Conservation (phyloP, 2,113 vertebrate species). For the Larimichthys crocea region DNA sequence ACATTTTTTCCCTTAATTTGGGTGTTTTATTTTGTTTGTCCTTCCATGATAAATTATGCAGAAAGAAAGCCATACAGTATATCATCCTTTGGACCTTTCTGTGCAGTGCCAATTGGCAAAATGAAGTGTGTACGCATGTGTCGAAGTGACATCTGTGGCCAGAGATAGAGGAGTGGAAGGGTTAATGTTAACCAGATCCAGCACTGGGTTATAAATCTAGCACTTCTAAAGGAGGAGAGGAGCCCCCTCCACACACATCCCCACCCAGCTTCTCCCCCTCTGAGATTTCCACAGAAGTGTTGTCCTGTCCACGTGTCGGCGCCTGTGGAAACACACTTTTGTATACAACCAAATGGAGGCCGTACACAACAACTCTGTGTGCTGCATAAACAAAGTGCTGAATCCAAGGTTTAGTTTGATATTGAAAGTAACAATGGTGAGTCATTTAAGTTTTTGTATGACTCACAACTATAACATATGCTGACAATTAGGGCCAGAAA, state of each 20-base stretch:
- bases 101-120: neutral
- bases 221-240: constrained; percentile 50
- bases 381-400: constrained; percentile 43
- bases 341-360: constrained; percentile 42
- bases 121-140: neutral
- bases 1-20: neutral
- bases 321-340: constrained; percentile 55
- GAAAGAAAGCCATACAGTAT: neutral
- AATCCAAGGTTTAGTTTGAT: constrained; percentile 25
- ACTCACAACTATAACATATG: constrained; percentile 29
- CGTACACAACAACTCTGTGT: constrained; percentile 33
- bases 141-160: constrained; percentile 23
- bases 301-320: constrained; percentile 68
- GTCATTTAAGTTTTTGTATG: constrained; percentile 22
- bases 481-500: constrained; percentile 41
- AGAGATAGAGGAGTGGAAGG: constrained; percentile 35
- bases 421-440: constrained; percentile 27
- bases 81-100: neutral
- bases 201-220: constrained; percentile 62
- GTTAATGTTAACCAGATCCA: constrained; percentile 76
- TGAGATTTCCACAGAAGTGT: constrained; percentile 56
- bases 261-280: constrained; percentile 19
- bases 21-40: neutral
- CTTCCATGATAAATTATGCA: neutral
- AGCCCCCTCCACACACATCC: neutral